Conservation (phyloP, 1,140 invertebrate genomes). For the Elymnias hypermnestra region DNA sequence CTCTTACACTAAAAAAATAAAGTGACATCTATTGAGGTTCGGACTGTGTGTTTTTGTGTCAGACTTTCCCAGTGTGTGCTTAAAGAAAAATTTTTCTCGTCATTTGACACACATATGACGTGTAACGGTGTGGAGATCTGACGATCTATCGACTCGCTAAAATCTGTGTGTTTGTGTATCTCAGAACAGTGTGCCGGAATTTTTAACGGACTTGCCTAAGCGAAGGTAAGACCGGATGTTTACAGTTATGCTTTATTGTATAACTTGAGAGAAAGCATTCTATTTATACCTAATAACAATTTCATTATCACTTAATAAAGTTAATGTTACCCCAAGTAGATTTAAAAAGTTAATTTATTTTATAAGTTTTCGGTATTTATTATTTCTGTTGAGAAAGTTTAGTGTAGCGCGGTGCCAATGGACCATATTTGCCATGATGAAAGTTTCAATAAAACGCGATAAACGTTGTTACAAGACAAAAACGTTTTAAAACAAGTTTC, state of each 20-base stretch:
- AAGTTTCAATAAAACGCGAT: slow-evolving; percentile 20
- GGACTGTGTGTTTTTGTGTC: slow-evolving; percentile 45
- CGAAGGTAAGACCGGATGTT: slow-evolving; percentile 70
- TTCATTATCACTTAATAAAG: not conserved
- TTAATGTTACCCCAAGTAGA: not conserved
- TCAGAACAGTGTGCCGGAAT: slow-evolving; percentile 64
- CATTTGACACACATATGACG: slow-evolving; percentile 67
- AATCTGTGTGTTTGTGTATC: slow-evolving; percentile 69
- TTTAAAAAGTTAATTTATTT: no score
- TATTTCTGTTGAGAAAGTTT: slow-evolving; percentile 11
- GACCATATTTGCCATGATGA: slow-evolving; percentile 11
- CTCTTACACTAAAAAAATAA: slow-evolving; percentile 7
- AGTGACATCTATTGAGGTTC: slow-evolving; percentile 24
- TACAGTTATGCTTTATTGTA: slow-evolving; percentile 71
- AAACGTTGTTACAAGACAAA: slow-evolving; percentile 5
- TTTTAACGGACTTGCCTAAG: slow-evolving; percentile 69
- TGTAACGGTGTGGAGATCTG: slow-evolving; percentile 68
- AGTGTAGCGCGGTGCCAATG: slow-evolving; percentile 8
- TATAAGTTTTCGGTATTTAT: no score
- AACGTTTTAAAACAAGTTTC: slow-evolving; percentile 1
- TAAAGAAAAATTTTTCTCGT: slow-evolving; percentile 41
- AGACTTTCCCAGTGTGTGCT: slow-evolving; percentile 37
- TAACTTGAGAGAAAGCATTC: slow-evolving; percentile 61
- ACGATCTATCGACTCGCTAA: slow-evolving; percentile 63
- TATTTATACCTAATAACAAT: not conserved